A percentile compares a stretch with the other conserved stretches of the same genome.
phyloP scores from a whole-genome alignment of 2,113 vertebrate species.

The Empidonax traillii region DNA sequence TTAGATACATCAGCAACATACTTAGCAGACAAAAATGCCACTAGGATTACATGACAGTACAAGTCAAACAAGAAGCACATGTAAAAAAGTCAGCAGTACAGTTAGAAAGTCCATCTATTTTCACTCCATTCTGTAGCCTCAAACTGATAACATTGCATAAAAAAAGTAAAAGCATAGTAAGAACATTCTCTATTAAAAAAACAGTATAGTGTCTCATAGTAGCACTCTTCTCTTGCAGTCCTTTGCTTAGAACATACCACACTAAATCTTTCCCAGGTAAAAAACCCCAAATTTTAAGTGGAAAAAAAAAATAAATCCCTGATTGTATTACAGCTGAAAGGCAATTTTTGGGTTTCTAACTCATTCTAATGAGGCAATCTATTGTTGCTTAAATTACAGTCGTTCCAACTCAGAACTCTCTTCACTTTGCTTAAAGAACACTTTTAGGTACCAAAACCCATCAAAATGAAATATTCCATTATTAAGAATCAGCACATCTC shows the following conservation, averaged over 20 bases:
- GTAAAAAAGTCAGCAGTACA: not conserved
- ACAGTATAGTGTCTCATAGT: not conserved
- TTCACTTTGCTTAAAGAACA: constrained; percentile 17
- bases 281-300: not conserved
- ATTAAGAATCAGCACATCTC: not conserved
- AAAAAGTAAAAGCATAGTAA: constrained; percentile 17
- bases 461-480: not conserved
- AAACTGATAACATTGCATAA: not conserved
- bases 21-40: not conserved
- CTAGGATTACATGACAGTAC: not conserved
- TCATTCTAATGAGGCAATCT: not conserved
- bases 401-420: not conserved
- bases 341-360: not conserved
- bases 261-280: not conserved
- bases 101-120: not conserved
- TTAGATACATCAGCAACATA: not conserved
- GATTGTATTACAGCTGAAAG: not conserved
- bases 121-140: not conserved
- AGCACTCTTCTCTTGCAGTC: constrained; percentile 6
- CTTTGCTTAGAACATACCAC: not conserved
- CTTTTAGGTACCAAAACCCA: not conserved
- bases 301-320: not conserved
- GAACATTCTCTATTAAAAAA: constrained; percentile 36
- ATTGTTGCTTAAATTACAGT: not conserved
- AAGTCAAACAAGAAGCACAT: not conserved